A percentile compares a stretch with the other conserved stretches of the same genome.
Conservation (phyloP, 2,113 vertebrate species). For the Pelodiscus sinensis region DNA sequence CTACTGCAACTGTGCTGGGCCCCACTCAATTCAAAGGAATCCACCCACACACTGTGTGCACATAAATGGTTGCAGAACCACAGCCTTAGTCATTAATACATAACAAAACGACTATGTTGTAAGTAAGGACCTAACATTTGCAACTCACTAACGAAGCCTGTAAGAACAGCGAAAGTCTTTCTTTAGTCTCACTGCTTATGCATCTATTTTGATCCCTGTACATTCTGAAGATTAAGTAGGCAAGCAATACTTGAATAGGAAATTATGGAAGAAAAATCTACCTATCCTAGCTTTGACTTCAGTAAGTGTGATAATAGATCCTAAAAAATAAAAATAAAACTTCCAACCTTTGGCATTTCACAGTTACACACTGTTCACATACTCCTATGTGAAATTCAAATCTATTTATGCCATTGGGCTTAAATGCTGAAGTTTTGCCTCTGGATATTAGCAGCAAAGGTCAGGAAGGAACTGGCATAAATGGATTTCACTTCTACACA, state of each 20-base stretch:
- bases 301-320: conserved; percentile 25
- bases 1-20: conserved; percentile 1
- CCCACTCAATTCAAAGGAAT: not conserved
- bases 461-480: conserved; percentile 46
- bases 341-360: conserved; percentile 56
- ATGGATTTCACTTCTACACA: conserved; percentile 38
- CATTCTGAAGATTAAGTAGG: not conserved
- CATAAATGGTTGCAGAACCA: not conserved
- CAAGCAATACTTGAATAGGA: not conserved
- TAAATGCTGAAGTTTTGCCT: conserved; percentile 33
- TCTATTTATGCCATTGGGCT: conserved; percentile 31
- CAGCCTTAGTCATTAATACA: not conserved
- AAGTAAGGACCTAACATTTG: not conserved
- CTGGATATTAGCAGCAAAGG: conserved; percentile 54
- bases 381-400: conserved; percentile 52
- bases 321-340: conserved; percentile 6
- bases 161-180: not conserved
- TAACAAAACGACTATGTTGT: not conserved
- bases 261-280: not conserved
- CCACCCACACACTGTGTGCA: not conserved
- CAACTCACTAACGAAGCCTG: not conserved
- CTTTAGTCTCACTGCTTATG: not conserved
- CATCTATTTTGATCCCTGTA: not conserved
- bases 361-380: conserved; percentile 58
- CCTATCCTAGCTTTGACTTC: not conserved